Percentiles rank a stretch among this genome's conserved stretches.
Evolutionary conservation across 2,113 vertebrate genomes (phyloP).

Genomic region (Xenopus borealis): DNA sequence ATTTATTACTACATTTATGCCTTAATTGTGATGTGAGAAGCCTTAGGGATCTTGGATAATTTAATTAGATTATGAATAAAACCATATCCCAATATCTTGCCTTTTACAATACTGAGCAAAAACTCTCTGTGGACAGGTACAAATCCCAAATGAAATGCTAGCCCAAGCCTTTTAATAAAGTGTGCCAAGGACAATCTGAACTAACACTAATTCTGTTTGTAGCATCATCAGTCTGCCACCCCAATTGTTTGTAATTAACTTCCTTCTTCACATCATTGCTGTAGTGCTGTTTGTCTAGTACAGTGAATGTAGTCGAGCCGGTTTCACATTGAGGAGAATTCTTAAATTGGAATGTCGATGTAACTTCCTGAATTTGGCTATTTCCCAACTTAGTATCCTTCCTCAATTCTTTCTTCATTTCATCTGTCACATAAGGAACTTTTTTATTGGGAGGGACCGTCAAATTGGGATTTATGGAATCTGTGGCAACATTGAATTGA

Average conservation of each 20-base stretch:
- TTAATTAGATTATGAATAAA: no score
- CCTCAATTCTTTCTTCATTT: not conserved
- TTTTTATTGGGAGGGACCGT: constrained; percentile 2
- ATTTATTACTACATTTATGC: no score
- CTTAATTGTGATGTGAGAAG: no score
- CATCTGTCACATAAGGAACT: not conserved
- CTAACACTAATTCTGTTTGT: no score
- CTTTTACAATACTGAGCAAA: no score
- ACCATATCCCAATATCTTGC: no score
- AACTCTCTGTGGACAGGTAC: no score
- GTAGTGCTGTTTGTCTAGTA: no score
- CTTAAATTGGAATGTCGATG: not conserved
- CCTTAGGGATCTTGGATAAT: no score
- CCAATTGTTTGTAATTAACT: no score
- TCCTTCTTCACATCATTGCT: not conserved
- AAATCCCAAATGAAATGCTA: no score
- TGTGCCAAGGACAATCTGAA: not conserved
- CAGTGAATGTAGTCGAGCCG: not conserved
- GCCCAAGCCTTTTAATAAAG: not conserved
- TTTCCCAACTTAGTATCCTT: not conserved
- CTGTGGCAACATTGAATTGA: constrained; percentile 2
- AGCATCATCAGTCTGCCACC: no score
- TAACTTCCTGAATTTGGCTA: not conserved
- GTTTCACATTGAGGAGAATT: not conserved
- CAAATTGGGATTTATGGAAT: not conserved